Base-by-base conservation (phyloP, 2,797 vertebrate genomes). In the Trachurus trachurus region DNA sequence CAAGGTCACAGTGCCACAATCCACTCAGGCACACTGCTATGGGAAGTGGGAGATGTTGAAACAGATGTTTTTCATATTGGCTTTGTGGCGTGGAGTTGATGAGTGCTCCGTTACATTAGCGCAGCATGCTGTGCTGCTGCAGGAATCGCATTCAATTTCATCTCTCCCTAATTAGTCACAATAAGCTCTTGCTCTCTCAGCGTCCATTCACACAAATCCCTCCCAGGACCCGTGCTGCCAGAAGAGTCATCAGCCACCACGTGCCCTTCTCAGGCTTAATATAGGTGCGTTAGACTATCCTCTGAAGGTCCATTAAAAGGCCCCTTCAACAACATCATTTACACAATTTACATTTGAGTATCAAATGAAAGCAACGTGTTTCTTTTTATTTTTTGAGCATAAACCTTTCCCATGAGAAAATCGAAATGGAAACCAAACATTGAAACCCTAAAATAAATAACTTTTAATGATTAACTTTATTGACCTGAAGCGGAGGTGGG, bases 51-150 rank as follows among this genome's bases (percentile, higher is more conserved):
- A 90, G 85, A 93, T 94, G 91, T 93, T 93, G 90, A 94, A 95
- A 94, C 93, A 95, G 92, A 94, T 94, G 94, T 93, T 94, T 94
- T 90, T 94, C 86, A 94, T 95, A 93, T 89, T 90, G 88, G 71
- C 82, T 88, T 82, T 86, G 90, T 89, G 88, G 90, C 65, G 58
- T 88, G 80, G 83, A 94, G 69, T 85, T 90, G 93, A 94, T 87
- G 89, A 89, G 87, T 70, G 87, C 88, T 90, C 82, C 84, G 86
- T 91, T 92, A 84, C 90, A 90, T 94, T 93, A 90, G 83, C 66
- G 58, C 88, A 86, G 88, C 72, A 67, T 87, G 90, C 84, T 87
- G 87, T 40, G 72, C 85, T 83, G 86, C 86, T 82, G 86, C 83
- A 91, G 85, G 82, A 86, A 90, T 90, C 64, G 65, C 86, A 83